A percentile compares a stretch with the other conserved stretches of the same genome.
phyloP scores from a whole-genome alignment of 2,797 vertebrate genomes.

The Anableps anableps region DNA sequence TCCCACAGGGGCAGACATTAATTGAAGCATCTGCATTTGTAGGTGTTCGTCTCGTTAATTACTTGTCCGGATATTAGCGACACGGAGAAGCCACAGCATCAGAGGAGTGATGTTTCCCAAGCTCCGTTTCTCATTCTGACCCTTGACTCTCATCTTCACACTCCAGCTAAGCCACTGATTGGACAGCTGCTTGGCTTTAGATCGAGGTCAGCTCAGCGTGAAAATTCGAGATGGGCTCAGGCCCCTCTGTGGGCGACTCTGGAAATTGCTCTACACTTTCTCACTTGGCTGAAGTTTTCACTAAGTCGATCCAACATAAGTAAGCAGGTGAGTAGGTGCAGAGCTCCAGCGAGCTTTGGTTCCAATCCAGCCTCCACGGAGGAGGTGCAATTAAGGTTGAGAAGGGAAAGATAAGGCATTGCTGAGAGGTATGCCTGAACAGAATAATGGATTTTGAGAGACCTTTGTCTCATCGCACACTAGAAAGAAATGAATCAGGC shows the following conservation, averaged over 20 bases:
- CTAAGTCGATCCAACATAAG: conserved; percentile 66
- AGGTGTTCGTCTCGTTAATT: conserved; percentile 62
- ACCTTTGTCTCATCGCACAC: conserved; percentile 13
- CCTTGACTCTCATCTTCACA: conserved; percentile 74
- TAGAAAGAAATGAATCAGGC: conserved; percentile 47
- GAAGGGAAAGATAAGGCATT: conserved; percentile 21
- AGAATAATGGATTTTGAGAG: conserved; percentile 62
- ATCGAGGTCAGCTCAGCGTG: conserved; percentile 70
- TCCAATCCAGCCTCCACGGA: conserved; percentile 50
- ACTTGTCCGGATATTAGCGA: conserved; percentile 61
- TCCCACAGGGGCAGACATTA: conserved; percentile 52
- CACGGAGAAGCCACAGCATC: conserved; percentile 37
- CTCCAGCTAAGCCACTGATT: conserved; percentile 77
- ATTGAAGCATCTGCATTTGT: conserved; percentile 52
- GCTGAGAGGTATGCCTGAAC: conserved; percentile 47
- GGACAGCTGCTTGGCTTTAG: conserved; percentile 74
- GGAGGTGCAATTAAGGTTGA: conserved; percentile 34
- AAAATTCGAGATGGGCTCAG: conserved; percentile 65
- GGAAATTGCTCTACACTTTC: conserved; percentile 63
- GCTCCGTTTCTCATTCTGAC: conserved; percentile 64
- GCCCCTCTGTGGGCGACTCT: conserved; percentile 64
- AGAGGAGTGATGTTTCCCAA: conserved; percentile 42
- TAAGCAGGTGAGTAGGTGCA: conserved; percentile 52
- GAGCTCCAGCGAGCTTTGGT: conserved; percentile 25
- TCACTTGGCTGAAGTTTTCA: conserved; percentile 66